Evolutionary conservation across 2,113 vertebrate genomes (phyloP).

Genomic region (Macquaria australasica): DNA sequence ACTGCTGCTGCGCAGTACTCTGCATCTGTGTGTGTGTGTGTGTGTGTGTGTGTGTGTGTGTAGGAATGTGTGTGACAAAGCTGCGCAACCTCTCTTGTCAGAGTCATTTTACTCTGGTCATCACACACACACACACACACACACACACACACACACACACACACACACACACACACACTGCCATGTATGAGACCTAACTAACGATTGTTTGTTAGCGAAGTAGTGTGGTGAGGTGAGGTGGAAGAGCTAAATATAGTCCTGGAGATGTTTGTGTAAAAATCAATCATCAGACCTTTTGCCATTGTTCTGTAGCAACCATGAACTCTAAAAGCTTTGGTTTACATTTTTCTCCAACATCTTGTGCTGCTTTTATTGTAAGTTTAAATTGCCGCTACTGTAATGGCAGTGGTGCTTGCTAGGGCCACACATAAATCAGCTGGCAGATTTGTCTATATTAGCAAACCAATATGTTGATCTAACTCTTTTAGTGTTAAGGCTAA

Average conservation of each 20-base stretch:
- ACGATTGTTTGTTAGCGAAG: slow-evolving; percentile 8
- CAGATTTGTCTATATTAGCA: neutral
- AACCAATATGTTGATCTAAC: neutral
- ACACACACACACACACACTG: slow-evolving; percentile 6
- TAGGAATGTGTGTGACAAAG: slow-evolving; percentile 23
- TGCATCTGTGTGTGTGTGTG: neutral
- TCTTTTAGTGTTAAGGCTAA: neutral
- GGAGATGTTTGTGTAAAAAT: slow-evolving; percentile 5
- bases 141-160: slow-evolving; percentile 25
- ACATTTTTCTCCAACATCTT: too few species aligned
- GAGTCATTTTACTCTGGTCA: slow-evolving; percentile 34
- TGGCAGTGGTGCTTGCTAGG: neutral
- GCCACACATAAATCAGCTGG: neutral
- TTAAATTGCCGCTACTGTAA: neutral
- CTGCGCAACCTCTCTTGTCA: slow-evolving; percentile 48
- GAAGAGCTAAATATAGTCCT: slow-evolving; percentile 22
- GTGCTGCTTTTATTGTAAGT: neutral
- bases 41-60: slow-evolving; percentile 8
- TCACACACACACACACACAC: slow-evolving; percentile 37
- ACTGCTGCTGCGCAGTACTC: neutral
- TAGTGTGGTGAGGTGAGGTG: slow-evolving; percentile 1
- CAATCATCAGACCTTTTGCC: neutral
- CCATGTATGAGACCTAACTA: slow-evolving; percentile 15
- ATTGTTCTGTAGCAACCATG: neutral
- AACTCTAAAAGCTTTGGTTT: neutral